Evolutionary conservation across 2,888 invertebrate species (phyloP).

Genomic region (Eudemis profundana): DNA sequence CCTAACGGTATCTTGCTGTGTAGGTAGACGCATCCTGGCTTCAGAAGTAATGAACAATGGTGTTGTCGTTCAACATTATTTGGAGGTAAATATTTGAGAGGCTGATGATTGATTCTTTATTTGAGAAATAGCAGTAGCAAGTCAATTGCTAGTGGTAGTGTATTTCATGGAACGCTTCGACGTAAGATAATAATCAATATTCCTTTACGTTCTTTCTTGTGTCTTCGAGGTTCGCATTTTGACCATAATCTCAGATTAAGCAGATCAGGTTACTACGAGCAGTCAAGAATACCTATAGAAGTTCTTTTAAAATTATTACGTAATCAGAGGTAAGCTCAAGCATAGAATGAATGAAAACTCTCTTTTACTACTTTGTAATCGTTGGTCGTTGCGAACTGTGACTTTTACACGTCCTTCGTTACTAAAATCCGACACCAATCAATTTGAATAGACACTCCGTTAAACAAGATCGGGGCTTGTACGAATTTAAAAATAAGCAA

Average conservation of each 20-base stretch:
- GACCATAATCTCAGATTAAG: too few relatives aligned
- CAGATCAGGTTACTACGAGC: too few relatives aligned
- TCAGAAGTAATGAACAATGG: constrained; percentile 50
- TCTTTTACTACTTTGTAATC: neutral
- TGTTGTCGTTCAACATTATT: constrained; percentile 39
- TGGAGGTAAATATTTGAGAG: constrained; percentile 26
- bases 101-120: constrained; percentile 9
- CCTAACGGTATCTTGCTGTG: constrained; percentile 74
- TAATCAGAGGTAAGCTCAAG: neutral
- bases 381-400: neutral
- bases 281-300: too few relatives aligned
- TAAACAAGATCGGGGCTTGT: constrained; percentile 46
- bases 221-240: too few relatives aligned
- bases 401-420: neutral
- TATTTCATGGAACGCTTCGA: too few relatives aligned
- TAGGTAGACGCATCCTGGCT: constrained; percentile 53
- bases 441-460: constrained; percentile 21
- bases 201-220: too few relatives aligned
- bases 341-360: neutral
- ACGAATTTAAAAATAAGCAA: constrained; percentile 61
- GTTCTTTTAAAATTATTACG: neutral
- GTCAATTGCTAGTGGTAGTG: constrained; percentile 5
- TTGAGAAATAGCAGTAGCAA: constrained; percentile 16
- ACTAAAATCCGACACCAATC: constrained; percentile 23
- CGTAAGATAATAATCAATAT: too few relatives aligned